These are phyloP conservation scores for Phragmatobia fuliginosa DNA, from an alignment of 2,888 invertebrate genomes.

Conservation along the genomic window DNA sequence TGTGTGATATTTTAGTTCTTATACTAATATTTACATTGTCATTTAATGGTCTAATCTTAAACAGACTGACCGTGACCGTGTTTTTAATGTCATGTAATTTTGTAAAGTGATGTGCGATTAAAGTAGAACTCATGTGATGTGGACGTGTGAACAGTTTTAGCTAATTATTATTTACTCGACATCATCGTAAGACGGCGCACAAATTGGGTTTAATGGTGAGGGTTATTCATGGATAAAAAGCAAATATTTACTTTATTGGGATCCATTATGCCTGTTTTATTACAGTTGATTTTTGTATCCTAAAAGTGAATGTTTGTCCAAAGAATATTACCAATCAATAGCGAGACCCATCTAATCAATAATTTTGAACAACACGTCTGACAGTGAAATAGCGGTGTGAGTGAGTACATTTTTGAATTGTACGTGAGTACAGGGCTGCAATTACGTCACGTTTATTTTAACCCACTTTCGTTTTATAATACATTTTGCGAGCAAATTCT, in stretches of 20 bases:
- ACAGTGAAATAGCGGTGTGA: conserved; percentile 37
- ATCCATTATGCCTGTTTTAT: not conserved
- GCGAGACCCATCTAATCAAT: conserved; percentile 1
- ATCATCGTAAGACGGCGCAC: conserved; percentile 24
- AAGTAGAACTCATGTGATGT: conserved; percentile 34
- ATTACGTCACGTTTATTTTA: conserved; percentile 65
- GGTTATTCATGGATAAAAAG: conserved; percentile 6
- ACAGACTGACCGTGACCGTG: conserved; percentile 25
- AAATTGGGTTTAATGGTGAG: conserved; percentile 11
- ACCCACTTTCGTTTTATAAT: conserved; percentile 69
- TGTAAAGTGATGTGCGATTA: conserved; percentile 23
- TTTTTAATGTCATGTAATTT: conserved; percentile 25
- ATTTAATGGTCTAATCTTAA: conserved; percentile 40
- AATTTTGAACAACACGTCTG: conserved; percentile 28
- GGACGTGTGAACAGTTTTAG: conserved; percentile 25
- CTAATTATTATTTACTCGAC: conserved; percentile 18
- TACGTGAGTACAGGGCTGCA: conserved; percentile 64
- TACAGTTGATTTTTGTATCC: not conserved
- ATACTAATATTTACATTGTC: conserved; percentile 45
- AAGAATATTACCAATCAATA: conserved; percentile 1
- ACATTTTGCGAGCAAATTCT: conserved; percentile 45
- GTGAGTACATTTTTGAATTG: conserved; percentile 52
- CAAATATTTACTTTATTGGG: not conserved
- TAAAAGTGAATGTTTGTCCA: not conserved
- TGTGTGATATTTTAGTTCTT: conserved; percentile 60